Evolutionary conservation across 2,888 invertebrate genomes (phyloP).

Genomic region (Charanyca ferruginea): DNA sequence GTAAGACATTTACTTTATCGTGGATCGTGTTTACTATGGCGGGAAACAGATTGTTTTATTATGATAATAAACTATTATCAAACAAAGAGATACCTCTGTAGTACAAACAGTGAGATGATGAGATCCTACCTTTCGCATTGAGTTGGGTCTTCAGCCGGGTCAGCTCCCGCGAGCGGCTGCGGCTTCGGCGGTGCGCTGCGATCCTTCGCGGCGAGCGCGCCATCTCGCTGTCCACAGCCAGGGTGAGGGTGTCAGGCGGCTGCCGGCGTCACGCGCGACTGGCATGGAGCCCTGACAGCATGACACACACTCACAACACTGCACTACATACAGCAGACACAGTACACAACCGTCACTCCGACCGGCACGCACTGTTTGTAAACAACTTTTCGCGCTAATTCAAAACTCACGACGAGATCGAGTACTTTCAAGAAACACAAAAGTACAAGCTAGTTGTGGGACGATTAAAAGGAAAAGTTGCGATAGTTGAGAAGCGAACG

Average conservation of each 20-base stretch:
- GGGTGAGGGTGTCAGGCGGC: conserved; percentile 48
- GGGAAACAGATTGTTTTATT: conserved; percentile 46
- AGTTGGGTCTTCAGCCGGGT: conserved; percentile 82
- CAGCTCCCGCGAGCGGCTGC: conserved; percentile 84
- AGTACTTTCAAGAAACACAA: conserved; percentile 47
- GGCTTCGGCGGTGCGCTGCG: conserved; percentile 79
- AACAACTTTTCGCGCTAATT: conserved; percentile 61
- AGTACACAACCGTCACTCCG: conserved; percentile 42
- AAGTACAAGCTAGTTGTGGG: conserved; percentile 50
- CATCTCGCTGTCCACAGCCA: conserved; percentile 71
- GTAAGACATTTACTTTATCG: conserved; percentile 21
- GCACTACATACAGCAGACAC: conserved; percentile 55
- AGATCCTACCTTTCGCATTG: conserved; percentile 81
- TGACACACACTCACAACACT: conserved; percentile 63
- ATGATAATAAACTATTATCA: conserved; percentile 56
- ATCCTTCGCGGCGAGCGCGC: conserved; percentile 86
- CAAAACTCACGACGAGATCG: conserved; percentile 46
- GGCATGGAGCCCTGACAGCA: conserved; percentile 38
- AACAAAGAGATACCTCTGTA: conserved; percentile 31
- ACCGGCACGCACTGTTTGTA: conserved; percentile 62
- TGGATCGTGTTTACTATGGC: conserved; percentile 27
- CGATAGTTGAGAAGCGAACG: conserved; percentile 39
- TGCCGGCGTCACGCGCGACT: conserved; percentile 20
- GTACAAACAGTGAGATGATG: conserved; percentile 25
- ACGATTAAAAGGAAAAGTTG: conserved; percentile 46